phyloP scores from a whole-genome alignment of 2,797 vertebrate species.

The Allobates femoralis region DNA sequence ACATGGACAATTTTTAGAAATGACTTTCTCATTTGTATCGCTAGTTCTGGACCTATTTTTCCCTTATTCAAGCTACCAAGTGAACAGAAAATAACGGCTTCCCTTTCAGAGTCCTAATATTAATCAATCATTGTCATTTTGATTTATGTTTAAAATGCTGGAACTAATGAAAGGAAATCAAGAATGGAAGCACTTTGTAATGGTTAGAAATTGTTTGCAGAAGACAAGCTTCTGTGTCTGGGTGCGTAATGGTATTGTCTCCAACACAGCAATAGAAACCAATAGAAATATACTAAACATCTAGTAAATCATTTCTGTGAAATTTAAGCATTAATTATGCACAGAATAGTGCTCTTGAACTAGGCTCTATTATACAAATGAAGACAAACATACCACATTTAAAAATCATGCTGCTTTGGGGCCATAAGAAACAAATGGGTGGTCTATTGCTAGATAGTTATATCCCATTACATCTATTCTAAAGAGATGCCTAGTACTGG shows the following conservation, averaged over 20 bases:
- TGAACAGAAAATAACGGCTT: conserved; percentile 35
- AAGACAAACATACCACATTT: no score
- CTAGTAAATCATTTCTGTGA: background rate
- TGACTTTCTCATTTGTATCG: conserved; percentile 47
- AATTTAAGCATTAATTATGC: background rate
- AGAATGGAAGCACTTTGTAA: conserved; percentile 25
- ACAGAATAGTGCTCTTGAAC: background rate
- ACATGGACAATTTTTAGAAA: conserved; percentile 36
- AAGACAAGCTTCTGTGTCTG: conserved; percentile 18
- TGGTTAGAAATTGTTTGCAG: conserved; percentile 15
- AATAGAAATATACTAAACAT: background rate
- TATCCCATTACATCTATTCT: no score
- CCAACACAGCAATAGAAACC: background rate
- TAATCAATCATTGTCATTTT: conserved; percentile 52
- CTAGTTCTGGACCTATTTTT: conserved; percentile 15
- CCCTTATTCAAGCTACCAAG: conserved; percentile 26
- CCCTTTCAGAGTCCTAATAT: conserved; percentile 29
- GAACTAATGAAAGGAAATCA: conserved; percentile 56
- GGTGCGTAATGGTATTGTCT: conserved; percentile 13
- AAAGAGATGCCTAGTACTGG: no score
- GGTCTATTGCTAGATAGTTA: no score
- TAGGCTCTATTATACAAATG: no score
- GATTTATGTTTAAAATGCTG: conserved; percentile 54
- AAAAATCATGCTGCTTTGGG: no score
- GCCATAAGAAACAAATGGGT: no score